A percentile compares a stretch with the other conserved stretches of the same genome.
Conservation (phyloP, 2,888 invertebrate genomes). For the Cheiracanthium punctorium region DNA sequence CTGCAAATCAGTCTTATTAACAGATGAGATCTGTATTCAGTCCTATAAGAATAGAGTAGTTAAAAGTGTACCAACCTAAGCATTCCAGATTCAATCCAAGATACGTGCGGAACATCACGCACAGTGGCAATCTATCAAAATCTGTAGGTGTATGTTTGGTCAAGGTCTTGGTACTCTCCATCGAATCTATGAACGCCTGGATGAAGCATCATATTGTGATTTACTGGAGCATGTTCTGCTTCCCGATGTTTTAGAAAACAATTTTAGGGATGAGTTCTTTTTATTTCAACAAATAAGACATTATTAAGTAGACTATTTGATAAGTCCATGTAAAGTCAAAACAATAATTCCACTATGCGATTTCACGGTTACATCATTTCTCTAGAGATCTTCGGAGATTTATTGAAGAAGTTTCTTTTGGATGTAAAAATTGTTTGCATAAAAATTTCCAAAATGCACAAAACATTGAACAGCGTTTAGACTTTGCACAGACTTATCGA, state of each 20-base stretch:
- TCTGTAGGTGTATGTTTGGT: background rate
- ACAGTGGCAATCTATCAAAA: too few species aligned
- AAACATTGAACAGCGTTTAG: too few species aligned
- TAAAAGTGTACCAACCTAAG: background rate
- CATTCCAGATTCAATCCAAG: background rate
- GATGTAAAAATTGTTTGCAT: too few species aligned
- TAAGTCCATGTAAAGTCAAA: too few species aligned
- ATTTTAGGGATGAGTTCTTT: background rate
- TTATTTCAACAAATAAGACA: background rate
- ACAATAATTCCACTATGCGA: too few species aligned
- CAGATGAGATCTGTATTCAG: conserved; percentile 5
- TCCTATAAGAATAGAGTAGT: background rate
- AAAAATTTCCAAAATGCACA: too few species aligned
- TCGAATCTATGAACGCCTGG: background rate
- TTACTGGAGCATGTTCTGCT: background rate
- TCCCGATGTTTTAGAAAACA: background rate
- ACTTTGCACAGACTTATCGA: too few species aligned
- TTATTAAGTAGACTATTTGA: too few species aligned
- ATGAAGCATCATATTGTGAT: background rate
- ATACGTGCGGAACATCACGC: too few species aligned
- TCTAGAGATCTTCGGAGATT: too few species aligned
- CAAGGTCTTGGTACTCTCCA: background rate
- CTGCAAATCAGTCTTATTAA: background rate
- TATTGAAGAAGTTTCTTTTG: too few species aligned
- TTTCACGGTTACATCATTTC: too few species aligned